Percentiles rank a stretch among this genome's conserved stretches.
These are phyloP conservation scores for Cryptoblepharus egeriae DNA, from an alignment of 2,797 vertebrate species.

Conservation along the genomic window DNA sequence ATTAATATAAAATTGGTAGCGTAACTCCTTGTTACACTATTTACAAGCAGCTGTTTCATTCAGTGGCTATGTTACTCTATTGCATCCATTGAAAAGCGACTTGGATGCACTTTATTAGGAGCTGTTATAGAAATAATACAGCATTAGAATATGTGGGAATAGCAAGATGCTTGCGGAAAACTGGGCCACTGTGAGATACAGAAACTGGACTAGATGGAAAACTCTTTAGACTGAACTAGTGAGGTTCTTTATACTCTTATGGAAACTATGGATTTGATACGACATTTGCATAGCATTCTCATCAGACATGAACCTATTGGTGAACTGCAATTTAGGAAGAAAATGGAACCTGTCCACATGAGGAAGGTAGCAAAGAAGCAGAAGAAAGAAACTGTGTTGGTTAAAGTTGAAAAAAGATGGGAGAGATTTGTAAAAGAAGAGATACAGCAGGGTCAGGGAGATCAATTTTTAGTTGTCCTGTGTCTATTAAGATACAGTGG, in stretches of 20 bases:
- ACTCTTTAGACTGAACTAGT: no score
- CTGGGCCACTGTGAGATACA: background rate
- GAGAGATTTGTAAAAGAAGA: background rate
- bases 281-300: background rate
- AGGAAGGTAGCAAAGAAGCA: background rate
- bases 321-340: background rate
- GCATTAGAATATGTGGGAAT: background rate
- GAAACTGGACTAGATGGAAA: no score
- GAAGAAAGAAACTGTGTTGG: background rate
- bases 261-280: no score
- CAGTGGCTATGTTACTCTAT: no score
- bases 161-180: background rate
- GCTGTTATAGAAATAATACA: background rate
- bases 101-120: background rate
- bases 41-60: no score
- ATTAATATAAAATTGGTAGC: background rate
- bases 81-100: no score
- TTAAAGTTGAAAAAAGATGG: no score
- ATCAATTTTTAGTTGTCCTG: background rate
- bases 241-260: no score
- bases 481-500: background rate
- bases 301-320: background rate
- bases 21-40: background rate
- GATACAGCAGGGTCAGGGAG: background rate
- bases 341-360: background rate